phyloP scores from a whole-genome alignment of 2,797 vertebrate species.

The Artibeus lituratus region DNA sequence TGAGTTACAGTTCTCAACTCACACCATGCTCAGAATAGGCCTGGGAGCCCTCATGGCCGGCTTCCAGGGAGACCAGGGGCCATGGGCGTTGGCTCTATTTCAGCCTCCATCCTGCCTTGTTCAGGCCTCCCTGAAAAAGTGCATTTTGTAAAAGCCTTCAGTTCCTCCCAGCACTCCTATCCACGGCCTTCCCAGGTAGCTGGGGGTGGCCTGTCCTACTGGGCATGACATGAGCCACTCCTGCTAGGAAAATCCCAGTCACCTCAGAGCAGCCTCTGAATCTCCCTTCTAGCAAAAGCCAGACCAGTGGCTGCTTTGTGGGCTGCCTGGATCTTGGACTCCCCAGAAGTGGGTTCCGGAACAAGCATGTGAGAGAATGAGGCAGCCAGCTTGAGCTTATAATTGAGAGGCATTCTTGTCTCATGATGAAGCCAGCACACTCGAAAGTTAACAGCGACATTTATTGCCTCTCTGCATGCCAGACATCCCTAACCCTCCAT shows the following conservation, averaged over 20 bases:
- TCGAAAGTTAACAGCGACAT: too few relatives aligned
- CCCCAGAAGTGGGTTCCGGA: not conserved
- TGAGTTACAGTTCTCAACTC: not conserved
- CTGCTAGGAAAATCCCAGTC: not conserved
- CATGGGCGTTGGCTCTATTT: not conserved
- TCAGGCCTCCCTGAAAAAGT: not conserved
- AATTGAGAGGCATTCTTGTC: not conserved
- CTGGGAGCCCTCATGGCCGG: not conserved
- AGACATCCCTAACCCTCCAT: fast-evolving
- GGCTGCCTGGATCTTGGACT: not conserved
- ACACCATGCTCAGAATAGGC: fast-evolving
- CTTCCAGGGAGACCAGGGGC: fast-evolving
- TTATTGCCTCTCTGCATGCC: too few relatives aligned
- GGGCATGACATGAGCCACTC: fast-evolving
- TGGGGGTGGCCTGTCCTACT: not conserved
- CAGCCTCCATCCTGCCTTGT: not conserved
- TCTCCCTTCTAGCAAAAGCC: not conserved
- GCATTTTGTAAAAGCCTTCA: too few relatives aligned
- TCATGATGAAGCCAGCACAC: fast-evolving
- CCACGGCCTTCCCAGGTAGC: not conserved
- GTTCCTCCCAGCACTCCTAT: not conserved
- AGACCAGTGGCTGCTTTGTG: not conserved
- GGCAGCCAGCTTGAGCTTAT: not conserved
- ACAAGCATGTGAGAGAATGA: not conserved
- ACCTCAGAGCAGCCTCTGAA: not conserved